Base-by-base conservation (phyloP, 2,888 invertebrate species). In the Ophion obscuratus region DNA sequence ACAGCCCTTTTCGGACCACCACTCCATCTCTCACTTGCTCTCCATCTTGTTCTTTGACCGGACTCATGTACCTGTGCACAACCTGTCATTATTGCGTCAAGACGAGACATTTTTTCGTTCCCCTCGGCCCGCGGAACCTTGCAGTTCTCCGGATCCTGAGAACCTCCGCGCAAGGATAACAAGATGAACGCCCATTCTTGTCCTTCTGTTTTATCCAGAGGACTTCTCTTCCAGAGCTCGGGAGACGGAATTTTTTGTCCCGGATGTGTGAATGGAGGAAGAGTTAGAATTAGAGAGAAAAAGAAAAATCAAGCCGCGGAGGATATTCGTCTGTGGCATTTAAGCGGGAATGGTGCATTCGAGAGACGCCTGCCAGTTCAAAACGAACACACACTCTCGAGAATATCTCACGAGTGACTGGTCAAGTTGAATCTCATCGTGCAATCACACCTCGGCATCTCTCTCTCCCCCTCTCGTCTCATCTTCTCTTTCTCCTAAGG, bases 51-150 rank as follows among this genome's bases (percentile, higher is more conserved):
- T 79, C 79, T 73, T 73, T 64, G 57, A 17, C 64, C 87, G 57
- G 80, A 88, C 68, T 76, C 76, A 70, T 62, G 77, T 71, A 68
- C 85, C 75, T 53, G 90, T 89, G 87, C 91, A 68, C 76, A 92
- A 92, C 92, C 93, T 92, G 91, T 92, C 92, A 92, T 93, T 93
- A 92, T 91, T 91, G 84, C 89, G 89, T 91, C 90, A 87, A 88
- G 91, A 89, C 88, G 88, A 75, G 81, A 81, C 75, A 81, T 73
- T 77, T 77, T 88, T 88, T 87, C 87, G 87, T 86, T 76, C 70
- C 66, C 61, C 70, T 84, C 83, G 36, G 81, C 44, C 44, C 47
- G 27, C 47, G 27, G 7, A 76, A 59, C 53, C 81, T 4, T 14
- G 68, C 62, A 20, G 73, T 61, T 57, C 31, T 59, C 67, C 76